Evolutionary conservation across 2,888 invertebrate genomes (phyloP), one percentile per base, ranked within the genome.

Genomic region (Hylaea fasciaria): DNA sequence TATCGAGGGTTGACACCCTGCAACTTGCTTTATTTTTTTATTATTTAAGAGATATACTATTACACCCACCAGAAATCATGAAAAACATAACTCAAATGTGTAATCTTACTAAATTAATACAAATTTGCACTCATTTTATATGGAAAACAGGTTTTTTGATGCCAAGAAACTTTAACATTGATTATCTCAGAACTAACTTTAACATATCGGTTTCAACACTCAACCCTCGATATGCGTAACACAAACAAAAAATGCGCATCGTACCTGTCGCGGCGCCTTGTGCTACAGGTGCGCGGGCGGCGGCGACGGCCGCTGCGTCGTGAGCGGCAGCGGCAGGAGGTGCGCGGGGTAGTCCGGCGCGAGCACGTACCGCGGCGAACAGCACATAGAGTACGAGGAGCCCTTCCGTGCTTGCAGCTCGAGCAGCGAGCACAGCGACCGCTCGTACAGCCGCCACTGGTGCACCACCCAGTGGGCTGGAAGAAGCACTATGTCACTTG

Each of bases 231-330:
- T 3, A 2, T 22, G 22, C 22, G 22, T 22, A 22, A 3, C 22
- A 22, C 3, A 22, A 12, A 12, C 1, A 37, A 37, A 37, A 12
- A 0, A 0, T 37, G 12, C 32, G 7, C n/a, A 37, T 12, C 57
- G 10, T 73, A 85, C 85, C 82, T 81, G 80, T 54, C 69, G 74
- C 81, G 88, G 86, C 89, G 90, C 89, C 64, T 77, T 74, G 77
- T 85, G 91, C 91, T 91, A 91, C 89, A 91, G 88, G 83, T 90
- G 91, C 82, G 91, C 91, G 35, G 91, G 91, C 70, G 91, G 91
- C 73, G 91, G 91, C 65, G 90, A 85, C 39, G 82, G 74, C 54
- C 89, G 78, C 77, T 80, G 81, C 76, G 87, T 85, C 67, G 87
- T 83, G 67, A 88, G 86, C 61, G 86, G 89, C 71, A 90, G 74